These are phyloP conservation scores for Baryphthengus martii DNA, from an alignment of 2,113 vertebrate genomes.

Conservation along the genomic window DNA sequence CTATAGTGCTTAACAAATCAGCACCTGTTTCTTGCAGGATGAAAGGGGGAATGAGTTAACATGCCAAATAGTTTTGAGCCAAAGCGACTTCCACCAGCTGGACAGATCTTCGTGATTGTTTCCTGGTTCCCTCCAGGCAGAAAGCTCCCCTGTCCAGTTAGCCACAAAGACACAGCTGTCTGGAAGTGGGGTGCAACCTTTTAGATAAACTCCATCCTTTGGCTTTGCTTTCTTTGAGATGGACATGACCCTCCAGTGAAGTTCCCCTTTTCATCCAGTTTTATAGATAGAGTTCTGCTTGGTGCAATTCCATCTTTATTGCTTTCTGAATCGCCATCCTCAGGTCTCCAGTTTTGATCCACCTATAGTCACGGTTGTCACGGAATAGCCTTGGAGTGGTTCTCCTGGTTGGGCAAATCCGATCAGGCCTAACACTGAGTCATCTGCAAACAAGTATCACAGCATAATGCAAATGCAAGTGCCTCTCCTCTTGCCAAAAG, in stretches of 20 bases:
- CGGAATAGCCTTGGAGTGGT: neutral
- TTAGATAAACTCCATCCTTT: neutral
- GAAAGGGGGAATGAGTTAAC: neutral
- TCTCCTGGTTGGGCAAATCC: neutral
- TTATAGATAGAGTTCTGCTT: neutral
- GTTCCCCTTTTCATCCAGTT: neutral
- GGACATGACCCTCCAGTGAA: neutral
- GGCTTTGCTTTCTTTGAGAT: neutral
- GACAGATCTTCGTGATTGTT: neutral
- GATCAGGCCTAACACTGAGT: neutral
- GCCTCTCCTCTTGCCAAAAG: neutral
- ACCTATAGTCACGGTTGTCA: neutral
- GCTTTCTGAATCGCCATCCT: neutral
- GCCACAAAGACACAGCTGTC: neutral
- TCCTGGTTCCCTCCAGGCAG: neutral
- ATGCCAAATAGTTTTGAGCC: neutral
- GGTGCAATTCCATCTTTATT: neutral
- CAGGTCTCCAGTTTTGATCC: neutral
- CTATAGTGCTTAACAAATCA: neutral
- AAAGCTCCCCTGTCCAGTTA: neutral
- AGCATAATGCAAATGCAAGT: neutral
- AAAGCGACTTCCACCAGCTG: neutral
- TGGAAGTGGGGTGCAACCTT: neutral
- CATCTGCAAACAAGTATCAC: neutral
- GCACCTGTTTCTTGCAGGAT: neutral